Percentiles rank a stretch among this genome's conserved stretches.
phyloP scores from a whole-genome alignment of 2,113 vertebrate species.

The Pygoscelis adeliae region DNA sequence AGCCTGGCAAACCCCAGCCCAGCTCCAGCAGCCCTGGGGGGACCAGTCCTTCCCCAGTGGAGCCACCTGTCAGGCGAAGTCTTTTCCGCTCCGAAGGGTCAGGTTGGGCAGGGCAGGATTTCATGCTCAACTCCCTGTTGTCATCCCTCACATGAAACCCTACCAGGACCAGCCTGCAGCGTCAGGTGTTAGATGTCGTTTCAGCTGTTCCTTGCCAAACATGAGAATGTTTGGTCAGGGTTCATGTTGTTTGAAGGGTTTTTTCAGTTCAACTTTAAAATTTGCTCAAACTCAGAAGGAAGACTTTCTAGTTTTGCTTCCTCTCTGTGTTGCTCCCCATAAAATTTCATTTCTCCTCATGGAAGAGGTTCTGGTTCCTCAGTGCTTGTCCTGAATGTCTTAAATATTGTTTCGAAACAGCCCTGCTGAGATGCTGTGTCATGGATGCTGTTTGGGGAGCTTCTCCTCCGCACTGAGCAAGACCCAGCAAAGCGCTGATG shows the following conservation, averaged over 20 bases:
- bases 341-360: background rate
- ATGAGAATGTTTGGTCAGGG: background rate
- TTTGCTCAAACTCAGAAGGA: background rate
- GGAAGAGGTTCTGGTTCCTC: background rate
- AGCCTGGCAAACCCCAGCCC: background rate
- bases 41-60: background rate
- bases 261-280: background rate
- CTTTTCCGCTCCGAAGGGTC: background rate
- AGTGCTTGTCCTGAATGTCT: background rate
- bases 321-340: background rate
- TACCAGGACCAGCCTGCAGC: rapidly evolving
- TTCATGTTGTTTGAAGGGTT: background rate
- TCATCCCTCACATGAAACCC: background rate
- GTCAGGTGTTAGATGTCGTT: background rate
- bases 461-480: background rate
- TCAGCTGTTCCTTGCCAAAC: background rate
- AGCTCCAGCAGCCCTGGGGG: background rate
- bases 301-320: background rate
- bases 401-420: background rate
- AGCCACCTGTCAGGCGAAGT: background rate
- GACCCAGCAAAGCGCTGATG: background rate
- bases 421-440: background rate
- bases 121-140: background rate
- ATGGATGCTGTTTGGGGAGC: rapidly evolving
- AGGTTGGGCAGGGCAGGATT: background rate